Conservation (phyloP, 2,888 invertebrate genomes). For the Drosophila acutilabella region DNA sequence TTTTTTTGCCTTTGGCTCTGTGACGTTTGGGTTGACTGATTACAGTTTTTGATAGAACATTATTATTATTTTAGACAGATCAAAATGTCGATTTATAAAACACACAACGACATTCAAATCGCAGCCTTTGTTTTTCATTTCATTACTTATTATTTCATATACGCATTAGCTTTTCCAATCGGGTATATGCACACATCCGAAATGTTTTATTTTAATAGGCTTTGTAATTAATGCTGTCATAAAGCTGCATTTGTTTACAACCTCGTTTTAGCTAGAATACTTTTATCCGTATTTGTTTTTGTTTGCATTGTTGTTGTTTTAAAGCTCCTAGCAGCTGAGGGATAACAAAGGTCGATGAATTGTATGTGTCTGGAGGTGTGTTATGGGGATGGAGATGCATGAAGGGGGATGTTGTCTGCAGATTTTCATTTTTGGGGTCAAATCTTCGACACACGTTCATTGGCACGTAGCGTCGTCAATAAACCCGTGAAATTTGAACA, state of each 20-base stretch:
- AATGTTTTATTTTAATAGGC: too few species aligned
- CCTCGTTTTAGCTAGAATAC: background rate
- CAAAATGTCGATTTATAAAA: conserved; percentile 18
- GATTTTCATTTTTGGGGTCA: conserved; percentile 32
- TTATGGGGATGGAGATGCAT: background rate
- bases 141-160: background rate
- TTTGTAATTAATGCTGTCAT: too few species aligned
- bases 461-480: conserved; percentile 30
- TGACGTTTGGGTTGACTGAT: conserved; percentile 27
- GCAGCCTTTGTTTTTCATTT: conserved; percentile 20
- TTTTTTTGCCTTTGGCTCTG: conserved; percentile 21
- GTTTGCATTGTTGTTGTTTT: conserved; percentile 2
- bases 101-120: conserved; percentile 11
- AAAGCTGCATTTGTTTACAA: too few species aligned
- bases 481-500: conserved; percentile 23
- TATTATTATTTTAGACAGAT: conserved; percentile 16
- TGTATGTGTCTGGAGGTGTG: background rate
- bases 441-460: conserved; percentile 41
- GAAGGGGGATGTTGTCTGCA: background rate
- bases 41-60: conserved; percentile 18
- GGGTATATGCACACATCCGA: too few species aligned
- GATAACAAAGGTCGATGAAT: background rate
- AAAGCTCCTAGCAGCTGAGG: background rate
- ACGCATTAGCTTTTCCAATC: too few species aligned
- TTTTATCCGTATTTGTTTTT: conserved; percentile 3